Conservation (phyloP, 2,797 vertebrate species). For the Spondyliosoma cantharus region DNA sequence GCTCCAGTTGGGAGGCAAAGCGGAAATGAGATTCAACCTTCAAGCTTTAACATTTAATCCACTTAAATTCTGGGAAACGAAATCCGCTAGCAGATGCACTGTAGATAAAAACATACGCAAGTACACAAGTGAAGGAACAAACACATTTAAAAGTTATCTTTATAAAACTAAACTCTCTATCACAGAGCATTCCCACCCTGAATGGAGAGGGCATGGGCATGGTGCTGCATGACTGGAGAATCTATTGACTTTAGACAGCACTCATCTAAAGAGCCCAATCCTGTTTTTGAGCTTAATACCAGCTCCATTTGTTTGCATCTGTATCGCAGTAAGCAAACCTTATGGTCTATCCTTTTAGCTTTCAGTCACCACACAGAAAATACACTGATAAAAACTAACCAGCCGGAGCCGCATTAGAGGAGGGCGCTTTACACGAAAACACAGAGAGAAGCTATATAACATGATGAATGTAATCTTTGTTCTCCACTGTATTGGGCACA, state of each 20-base stretch:
- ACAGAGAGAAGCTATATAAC: slow-evolving; percentile 38
- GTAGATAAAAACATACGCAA: slow-evolving; percentile 4
- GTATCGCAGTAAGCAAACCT: slow-evolving; percentile 11
- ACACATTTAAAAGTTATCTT: not conserved
- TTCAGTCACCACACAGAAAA: slow-evolving; percentile 25
- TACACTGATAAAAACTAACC: slow-evolving; percentile 18
- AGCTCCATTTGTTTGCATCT: slow-evolving; percentile 25
- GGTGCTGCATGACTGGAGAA: slow-evolving; percentile 15
- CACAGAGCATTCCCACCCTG: not conserved
- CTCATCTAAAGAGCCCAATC: slow-evolving; percentile 28
- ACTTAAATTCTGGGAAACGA: slow-evolving; percentile 41
- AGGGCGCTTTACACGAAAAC: slow-evolving; percentile 42
- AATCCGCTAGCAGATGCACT: not conserved
- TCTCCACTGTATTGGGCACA: slow-evolving; percentile 45
- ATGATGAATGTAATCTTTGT: slow-evolving; percentile 76
- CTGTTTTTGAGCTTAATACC: slow-evolving; percentile 48
- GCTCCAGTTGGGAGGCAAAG: slow-evolving; percentile 16
- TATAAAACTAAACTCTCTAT: not conserved
- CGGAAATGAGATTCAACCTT: slow-evolving; percentile 46
- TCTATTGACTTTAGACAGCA: slow-evolving; percentile 59
- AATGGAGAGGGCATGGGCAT: slow-evolving; percentile 22
- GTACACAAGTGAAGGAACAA: not conserved
- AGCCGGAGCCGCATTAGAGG: slow-evolving; percentile 19
- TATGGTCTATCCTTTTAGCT: slow-evolving; percentile 4
- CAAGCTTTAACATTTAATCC: slow-evolving; percentile 46